A percentile compares a stretch with the other conserved stretches of the same genome.
Evolutionary conservation across 2,797 vertebrate species (phyloP).

Genomic region (Helicolenus hilgendorfi): DNA sequence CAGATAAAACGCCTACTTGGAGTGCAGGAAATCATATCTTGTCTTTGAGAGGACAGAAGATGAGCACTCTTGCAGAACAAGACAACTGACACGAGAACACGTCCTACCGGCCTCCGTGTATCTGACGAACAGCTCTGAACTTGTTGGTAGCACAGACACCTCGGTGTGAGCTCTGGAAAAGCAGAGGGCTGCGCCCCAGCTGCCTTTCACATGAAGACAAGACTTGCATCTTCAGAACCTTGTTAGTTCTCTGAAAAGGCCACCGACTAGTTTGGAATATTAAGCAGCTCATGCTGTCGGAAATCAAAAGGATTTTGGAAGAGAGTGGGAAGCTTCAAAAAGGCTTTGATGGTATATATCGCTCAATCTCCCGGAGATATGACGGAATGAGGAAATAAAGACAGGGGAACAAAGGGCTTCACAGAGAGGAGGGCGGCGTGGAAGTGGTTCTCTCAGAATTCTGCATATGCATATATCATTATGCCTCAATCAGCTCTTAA

Average conservation of each 20-base stretch:
- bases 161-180: slow-evolving; percentile 64
- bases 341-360: slow-evolving; percentile 83
- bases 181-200: slow-evolving; percentile 73
- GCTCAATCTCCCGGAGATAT: slow-evolving; percentile 83
- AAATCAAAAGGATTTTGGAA: slow-evolving; percentile 87
- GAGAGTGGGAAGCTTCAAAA: slow-evolving; percentile 82
- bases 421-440: slow-evolving; percentile 38
- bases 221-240: slow-evolving; percentile 85
- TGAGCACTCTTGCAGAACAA: slow-evolving; percentile 5
- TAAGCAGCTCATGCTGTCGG: slow-evolving; percentile 84
- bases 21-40: background rate
- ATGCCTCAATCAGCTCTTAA: slow-evolving; percentile 82
- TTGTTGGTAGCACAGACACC: slow-evolving; percentile 66
- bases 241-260: slow-evolving; percentile 88
- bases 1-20: background rate
- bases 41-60: slow-evolving; percentile 12
- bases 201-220: slow-evolving; percentile 84
- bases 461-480: slow-evolving; percentile 79
- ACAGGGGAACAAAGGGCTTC: slow-evolving; percentile 67
- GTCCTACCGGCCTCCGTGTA: slow-evolving; percentile 25
- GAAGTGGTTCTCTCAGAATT: slow-evolving; percentile 73
- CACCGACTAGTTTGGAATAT: slow-evolving; percentile 89
- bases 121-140: slow-evolving; percentile 69
- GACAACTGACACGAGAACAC: slow-evolving; percentile 44
- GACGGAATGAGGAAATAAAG: slow-evolving; percentile 78